These are phyloP conservation scores for Stichodactyla helianthus DNA, from an alignment of 64 coral and sea anemone species.

Conservation along the genomic window DNA sequence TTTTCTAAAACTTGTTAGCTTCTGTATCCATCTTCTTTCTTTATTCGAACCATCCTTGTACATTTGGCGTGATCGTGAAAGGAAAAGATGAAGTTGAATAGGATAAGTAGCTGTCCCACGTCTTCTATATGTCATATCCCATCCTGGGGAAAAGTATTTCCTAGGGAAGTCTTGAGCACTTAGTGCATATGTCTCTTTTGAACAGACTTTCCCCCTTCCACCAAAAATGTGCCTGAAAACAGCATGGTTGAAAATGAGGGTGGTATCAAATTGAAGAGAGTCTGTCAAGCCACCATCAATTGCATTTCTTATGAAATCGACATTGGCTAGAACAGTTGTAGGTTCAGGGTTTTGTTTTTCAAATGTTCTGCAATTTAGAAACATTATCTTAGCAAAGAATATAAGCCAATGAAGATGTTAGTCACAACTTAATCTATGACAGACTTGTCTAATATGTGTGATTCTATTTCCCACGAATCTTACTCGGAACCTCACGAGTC, in stretches of 20 bases:
- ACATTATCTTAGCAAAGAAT: neutral
- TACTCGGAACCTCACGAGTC: conserved; percentile 4
- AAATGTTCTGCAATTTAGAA: conserved; percentile 5
- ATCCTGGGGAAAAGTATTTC: neutral
- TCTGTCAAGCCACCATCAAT: neutral
- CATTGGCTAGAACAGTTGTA: neutral
- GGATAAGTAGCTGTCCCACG: neutral
- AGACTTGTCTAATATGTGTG: neutral
- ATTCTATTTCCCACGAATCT: neutral
- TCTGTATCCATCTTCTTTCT: conserved; percentile 5
- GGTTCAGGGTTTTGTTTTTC: neutral
- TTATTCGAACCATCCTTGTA: neutral
- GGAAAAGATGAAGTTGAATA: neutral
- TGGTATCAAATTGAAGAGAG: neutral
- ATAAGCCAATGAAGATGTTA: neutral
- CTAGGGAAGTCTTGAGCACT: neutral
- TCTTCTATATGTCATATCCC: neutral
- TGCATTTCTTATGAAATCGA: neutral
- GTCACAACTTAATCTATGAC: neutral
- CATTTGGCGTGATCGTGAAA: neutral
- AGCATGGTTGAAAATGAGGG: neutral
- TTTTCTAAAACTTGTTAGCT: neutral
- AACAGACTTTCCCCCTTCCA: neutral
- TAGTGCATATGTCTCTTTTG: neutral
- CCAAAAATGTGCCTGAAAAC: neutral